Percentiles rank a stretch among this genome's conserved stretches.
Evolutionary conservation across 2,888 invertebrate species (phyloP).

Genomic region (Campopleginae sp.): DNA sequence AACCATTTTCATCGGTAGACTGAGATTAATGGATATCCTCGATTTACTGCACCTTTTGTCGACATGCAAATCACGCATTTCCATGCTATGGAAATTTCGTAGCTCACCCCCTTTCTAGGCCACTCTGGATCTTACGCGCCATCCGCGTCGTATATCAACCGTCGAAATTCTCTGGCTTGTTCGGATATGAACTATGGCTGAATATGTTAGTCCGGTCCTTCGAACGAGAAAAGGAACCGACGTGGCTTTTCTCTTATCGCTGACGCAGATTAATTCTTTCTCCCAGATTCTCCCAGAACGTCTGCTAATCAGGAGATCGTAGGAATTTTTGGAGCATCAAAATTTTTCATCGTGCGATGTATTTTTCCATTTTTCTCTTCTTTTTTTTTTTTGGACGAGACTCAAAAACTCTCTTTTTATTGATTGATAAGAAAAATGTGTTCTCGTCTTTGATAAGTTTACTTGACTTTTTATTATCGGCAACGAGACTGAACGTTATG

Average conservation of each 20-base stretch:
- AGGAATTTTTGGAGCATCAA: too few species aligned
- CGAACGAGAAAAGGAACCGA: neutral
- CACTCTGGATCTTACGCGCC: neutral
- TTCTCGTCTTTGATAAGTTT: neutral
- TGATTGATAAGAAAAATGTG: neutral
- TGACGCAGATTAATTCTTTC: too few species aligned
- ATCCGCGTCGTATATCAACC: neutral
- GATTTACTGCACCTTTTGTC: constrained; percentile 14
- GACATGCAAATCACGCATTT: constrained; percentile 4
- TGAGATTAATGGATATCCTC: constrained; percentile 6
- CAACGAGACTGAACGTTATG: neutral
- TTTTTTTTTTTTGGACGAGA: neutral
- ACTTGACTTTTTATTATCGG: neutral
- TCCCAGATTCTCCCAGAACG: too few species aligned
- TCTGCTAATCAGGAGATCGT: too few species aligned
- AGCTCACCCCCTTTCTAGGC: neutral
- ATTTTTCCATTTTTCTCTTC: neutral
- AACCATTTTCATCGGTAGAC: neutral
- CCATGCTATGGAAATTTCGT: constrained; percentile 23
- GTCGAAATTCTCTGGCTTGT: neutral
- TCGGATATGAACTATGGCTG: neutral
- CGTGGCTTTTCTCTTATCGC: neutral
- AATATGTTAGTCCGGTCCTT: neutral
- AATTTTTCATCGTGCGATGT: neutral
- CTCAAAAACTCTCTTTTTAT: neutral